Percentiles rank a stretch among this genome's conserved stretches.
Evolutionary conservation across 1,140 invertebrate species (phyloP).

Genomic region (Thalassaphorura encarpata): DNA sequence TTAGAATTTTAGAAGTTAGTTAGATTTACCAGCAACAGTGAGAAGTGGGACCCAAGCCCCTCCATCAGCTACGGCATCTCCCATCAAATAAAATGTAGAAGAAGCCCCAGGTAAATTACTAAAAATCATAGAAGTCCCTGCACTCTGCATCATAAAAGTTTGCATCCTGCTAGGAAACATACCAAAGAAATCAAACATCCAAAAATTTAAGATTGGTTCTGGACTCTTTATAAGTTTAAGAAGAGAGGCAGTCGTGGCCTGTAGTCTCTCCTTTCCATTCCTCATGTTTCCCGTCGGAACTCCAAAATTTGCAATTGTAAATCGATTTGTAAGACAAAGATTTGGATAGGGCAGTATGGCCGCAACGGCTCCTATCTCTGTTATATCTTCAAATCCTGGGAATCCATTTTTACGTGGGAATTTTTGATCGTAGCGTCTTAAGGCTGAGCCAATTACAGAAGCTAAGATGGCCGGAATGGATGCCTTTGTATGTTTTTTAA

Average conservation of each 20-base stretch:
- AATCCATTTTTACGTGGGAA: neutral
- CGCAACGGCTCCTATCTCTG: constrained; percentile 7
- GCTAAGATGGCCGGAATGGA: constrained; percentile 11
- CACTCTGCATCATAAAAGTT: constrained; percentile 2
- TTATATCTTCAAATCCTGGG: neutral
- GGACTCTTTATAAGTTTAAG: constrained; percentile 6
- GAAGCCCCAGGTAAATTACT: constrained; percentile 15
- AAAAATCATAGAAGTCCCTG: constrained; percentile 13
- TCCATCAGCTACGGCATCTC: neutral
- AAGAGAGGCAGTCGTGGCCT: neutral
- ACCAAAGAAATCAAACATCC: constrained; percentile 26
- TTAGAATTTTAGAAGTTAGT: neutral
- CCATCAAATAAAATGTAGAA: constrained; percentile 4
- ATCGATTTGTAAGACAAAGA: constrained; percentile 13
- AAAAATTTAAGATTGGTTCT: constrained; percentile 14
- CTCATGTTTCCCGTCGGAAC: neutral
- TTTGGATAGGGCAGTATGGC: constrained; percentile 16
- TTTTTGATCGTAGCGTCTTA: constrained; percentile 11
- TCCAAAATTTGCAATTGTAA: constrained; percentile 14
- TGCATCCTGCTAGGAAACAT: constrained; percentile 20
- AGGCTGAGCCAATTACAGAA: neutral
- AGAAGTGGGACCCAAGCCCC: constrained; percentile 17
- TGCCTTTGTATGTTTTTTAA: constrained; percentile 1
- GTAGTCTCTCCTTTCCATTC: neutral
- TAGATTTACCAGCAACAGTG: constrained; percentile 11